phyloP scores from a whole-genome alignment of 2,888 invertebrate genomes.

The Belgica antarctica region DNA sequence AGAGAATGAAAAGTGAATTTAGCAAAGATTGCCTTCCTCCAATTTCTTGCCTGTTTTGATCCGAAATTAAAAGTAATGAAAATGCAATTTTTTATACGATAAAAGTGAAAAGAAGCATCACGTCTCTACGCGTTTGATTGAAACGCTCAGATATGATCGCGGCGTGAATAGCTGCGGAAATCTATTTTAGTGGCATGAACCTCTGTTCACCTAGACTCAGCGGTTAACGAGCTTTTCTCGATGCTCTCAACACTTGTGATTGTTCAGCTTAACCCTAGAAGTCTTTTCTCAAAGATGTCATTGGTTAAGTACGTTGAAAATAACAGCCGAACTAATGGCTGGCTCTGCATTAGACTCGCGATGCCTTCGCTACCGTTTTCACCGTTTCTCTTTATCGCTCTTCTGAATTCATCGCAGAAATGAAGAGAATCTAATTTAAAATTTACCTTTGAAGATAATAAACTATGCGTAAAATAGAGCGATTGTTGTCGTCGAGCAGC shows the following conservation, averaged over 20 bases:
- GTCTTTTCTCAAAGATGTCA: too few relatives aligned
- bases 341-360: neutral
- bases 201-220: too few relatives aligned
- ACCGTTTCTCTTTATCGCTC: too few relatives aligned
- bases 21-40: neutral
- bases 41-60: slow-evolving; percentile 19
- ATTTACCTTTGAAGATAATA: slow-evolving; percentile 42
- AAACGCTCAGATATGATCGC: neutral
- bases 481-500: slow-evolving; percentile 13
- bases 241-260: too few relatives aligned
- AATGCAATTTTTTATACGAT: slow-evolving; percentile 1
- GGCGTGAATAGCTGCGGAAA: neutral
- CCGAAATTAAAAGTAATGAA: slow-evolving; percentile 35
- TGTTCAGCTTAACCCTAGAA: too few relatives aligned
- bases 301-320: neutral
- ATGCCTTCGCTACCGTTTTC: neutral
- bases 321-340: slow-evolving; percentile 15
- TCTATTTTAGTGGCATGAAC: too few relatives aligned
- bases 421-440: neutral
- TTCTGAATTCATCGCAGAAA: slow-evolving; percentile 14
- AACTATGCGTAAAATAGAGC: slow-evolving; percentile 43
- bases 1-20: slow-evolving; percentile 32
- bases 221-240: too few relatives aligned
- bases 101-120: slow-evolving; percentile 32
- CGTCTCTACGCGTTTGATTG: slow-evolving; percentile 1